phyloP scores from a whole-genome alignment of 2,113 vertebrate species.

The Pseudorectes ferrugineus region DNA sequence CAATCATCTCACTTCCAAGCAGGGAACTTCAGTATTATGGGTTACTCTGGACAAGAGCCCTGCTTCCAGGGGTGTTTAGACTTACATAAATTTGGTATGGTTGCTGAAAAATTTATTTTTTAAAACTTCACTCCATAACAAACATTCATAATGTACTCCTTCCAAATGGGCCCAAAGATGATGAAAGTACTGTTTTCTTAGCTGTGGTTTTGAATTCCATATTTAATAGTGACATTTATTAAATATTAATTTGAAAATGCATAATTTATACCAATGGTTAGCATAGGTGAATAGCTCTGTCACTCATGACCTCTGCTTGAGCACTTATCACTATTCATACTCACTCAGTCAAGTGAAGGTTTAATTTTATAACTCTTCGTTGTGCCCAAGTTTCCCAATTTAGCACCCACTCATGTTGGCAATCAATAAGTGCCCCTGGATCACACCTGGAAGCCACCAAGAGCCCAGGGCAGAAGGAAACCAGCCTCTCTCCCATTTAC shows the following conservation, averaged over 20 bases:
- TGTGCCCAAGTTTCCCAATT: background rate
- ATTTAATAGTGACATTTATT: conserved; percentile 27
- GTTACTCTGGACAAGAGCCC: background rate
- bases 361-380: background rate
- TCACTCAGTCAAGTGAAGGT: background rate
- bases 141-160: background rate
- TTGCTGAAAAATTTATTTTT: background rate
- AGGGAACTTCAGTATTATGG: background rate
- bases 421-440: background rate
- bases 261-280: background rate
- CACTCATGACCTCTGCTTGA: background rate
- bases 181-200: background rate
- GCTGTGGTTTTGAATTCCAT: background rate
- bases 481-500: background rate
- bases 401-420: background rate
- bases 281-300: background rate
- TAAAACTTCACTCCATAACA: background rate
- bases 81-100: background rate
- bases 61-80: background rate
- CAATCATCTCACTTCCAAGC: background rate
- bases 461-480: background rate
- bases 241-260: conserved; percentile 10
- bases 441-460: background rate
- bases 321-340: background rate
- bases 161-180: background rate